phyloP scores from a whole-genome alignment of 2,888 invertebrate genomes.

The Calameuta pallipes region DNA sequence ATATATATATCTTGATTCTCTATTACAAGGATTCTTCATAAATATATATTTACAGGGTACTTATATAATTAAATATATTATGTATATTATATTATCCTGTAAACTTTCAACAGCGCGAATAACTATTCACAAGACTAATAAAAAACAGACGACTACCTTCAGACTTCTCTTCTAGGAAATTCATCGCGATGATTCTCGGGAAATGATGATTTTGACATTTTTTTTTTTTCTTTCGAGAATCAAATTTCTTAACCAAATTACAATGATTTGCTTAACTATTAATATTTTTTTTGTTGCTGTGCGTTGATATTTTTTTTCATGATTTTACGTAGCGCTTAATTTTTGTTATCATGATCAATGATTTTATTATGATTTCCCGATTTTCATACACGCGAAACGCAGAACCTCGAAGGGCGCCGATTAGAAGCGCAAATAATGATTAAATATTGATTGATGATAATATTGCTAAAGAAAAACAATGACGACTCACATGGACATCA shows the following conservation, averaged over 20 bases:
- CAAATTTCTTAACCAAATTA: neutral
- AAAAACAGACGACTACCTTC: neutral
- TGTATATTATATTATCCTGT: neutral
- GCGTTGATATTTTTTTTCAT: neutral
- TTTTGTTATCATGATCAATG: neutral
- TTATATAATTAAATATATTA: neutral
- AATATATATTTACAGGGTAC: neutral
- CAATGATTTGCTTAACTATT: neutral
- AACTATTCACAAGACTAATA: neutral
- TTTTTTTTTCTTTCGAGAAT: neutral
- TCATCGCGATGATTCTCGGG: neutral
- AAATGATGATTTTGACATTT: neutral
- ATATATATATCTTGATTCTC: too few relatives aligned
- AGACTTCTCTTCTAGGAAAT: neutral
- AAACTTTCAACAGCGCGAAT: neutral
- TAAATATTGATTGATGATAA: neutral
- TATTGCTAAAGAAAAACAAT: slow-evolving; percentile 14
- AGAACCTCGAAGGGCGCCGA: neutral
- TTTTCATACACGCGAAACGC: neutral
- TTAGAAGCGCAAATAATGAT: neutral
- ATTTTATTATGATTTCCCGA: neutral
- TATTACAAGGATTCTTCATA: neutral
- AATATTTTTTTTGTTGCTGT: neutral
- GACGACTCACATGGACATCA: slow-evolving; percentile 55
- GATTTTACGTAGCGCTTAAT: too few relatives aligned